phyloP scores from a whole-genome alignment of 2,888 invertebrate species.

The Agrochola circellaris region DNA sequence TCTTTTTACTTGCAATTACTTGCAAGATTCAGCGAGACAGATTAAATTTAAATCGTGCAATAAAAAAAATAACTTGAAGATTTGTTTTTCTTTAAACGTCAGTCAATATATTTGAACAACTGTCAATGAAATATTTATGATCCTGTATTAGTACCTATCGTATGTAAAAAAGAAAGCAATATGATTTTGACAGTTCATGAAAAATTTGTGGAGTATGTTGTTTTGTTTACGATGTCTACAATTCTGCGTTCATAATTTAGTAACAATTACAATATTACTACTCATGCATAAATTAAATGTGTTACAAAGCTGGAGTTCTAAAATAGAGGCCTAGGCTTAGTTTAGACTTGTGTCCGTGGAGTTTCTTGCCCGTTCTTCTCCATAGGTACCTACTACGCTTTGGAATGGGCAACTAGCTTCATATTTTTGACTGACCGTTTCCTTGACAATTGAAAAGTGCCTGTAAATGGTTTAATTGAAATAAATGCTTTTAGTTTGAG shows the following conservation, averaged over 20 bases:
- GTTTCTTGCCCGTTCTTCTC: no score
- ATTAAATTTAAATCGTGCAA: constrained; percentile 34
- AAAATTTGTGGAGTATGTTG: constrained; percentile 37
- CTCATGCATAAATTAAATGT: no score
- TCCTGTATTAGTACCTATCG: neutral
- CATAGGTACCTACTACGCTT: no score
- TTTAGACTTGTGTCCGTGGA: no score
- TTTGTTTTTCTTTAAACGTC: constrained; percentile 21
- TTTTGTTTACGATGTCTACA: constrained; percentile 29
- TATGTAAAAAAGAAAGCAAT: constrained; percentile 38
- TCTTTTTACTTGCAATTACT: constrained; percentile 31
- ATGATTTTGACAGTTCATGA: constrained; percentile 40
- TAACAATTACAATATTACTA: constrained; percentile 13
- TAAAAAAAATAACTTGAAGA: neutral
- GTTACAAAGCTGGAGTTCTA: no score
- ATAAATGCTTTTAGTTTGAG: no score
- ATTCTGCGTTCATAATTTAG: constrained; percentile 5
- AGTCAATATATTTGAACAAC: constrained; percentile 12
- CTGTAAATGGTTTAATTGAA: no score
- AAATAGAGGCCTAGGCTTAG: no score
- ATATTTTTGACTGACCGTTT: no score
- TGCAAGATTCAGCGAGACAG: constrained; percentile 14
- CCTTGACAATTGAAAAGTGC: no score
- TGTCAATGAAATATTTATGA: constrained; percentile 36
- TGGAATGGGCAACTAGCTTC: no score